Conservation (phyloP, 2,113 vertebrate species). For the Rissa tridactyla region DNA sequence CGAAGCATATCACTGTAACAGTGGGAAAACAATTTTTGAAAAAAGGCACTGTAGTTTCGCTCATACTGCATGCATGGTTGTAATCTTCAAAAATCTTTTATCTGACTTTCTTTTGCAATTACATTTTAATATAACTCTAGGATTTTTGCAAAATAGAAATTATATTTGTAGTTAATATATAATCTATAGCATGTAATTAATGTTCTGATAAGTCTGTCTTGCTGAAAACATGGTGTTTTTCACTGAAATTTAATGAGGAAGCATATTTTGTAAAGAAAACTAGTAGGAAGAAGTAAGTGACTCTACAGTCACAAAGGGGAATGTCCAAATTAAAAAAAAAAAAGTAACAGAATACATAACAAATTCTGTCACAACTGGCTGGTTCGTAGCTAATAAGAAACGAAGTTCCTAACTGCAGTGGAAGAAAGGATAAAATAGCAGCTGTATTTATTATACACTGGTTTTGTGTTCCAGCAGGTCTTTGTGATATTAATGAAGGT, state of each 20-base stretch:
- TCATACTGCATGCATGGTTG: not conserved
- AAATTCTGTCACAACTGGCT: not conserved
- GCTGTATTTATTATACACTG: not conserved
- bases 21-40: not conserved
- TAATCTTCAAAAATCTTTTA: not conserved
- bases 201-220: not conserved
- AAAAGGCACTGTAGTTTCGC: not conserved
- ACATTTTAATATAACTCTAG: not conserved
- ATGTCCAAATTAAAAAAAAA: not conserved
- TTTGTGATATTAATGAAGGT: constrained; percentile 95
- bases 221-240: not conserved
- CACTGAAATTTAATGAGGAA: not conserved
- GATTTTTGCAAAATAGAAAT: not conserved
- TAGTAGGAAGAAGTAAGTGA: not conserved
- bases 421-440: not conserved
- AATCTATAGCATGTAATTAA: not conserved
- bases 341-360: not conserved
- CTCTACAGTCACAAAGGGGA: not conserved
- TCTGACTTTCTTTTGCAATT: not conserved
- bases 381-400: not conserved
- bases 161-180: not conserved
- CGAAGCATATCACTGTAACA: not conserved
- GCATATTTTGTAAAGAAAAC: not conserved
- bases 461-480: constrained; percentile 77
- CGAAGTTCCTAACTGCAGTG: not conserved